phyloP scores from a whole-genome alignment of 2,797 vertebrate genomes.

The Poeciliopsis turneri region DNA sequence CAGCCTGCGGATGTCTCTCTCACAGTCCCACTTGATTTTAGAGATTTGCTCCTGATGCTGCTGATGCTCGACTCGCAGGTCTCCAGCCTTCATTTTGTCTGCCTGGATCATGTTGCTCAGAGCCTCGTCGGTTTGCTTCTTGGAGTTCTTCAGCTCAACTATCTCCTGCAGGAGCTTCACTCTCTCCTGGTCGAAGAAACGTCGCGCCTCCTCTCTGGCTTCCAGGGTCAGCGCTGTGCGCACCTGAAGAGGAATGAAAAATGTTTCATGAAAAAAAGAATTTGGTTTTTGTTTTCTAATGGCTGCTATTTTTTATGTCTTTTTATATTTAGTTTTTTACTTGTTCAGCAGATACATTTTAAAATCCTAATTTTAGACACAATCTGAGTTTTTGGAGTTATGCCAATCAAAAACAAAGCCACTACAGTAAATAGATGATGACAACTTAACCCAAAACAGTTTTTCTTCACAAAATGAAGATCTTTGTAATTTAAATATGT shows the following conservation, averaged over 20 bases:
- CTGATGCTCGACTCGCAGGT: conserved; percentile 95
- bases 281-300: not conserved
- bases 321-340: not conserved
- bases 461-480: not conserved
- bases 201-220: conserved; percentile 96
- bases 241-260: conserved; percentile 57
- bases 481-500: not conserved
- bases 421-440: not conserved
- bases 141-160: conserved; percentile 87
- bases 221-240: conserved; percentile 93
- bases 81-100: conserved; percentile 97
- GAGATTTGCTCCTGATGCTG: conserved; percentile 97
- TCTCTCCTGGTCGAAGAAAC: conserved; percentile 95
- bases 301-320: not conserved
- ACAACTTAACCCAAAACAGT: not conserved
- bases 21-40: conserved; percentile 98
- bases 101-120: conserved; percentile 96
- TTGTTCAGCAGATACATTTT: not conserved
- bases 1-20: conserved; percentile 94
- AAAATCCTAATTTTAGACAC: not conserved
- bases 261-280: not conserved
- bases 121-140: conserved; percentile 96
- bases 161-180: conserved; percentile 97
- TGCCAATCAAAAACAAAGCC: not conserved
- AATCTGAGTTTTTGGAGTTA: not conserved